Evolutionary conservation across 2,797 vertebrate species (phyloP).

Genomic region (Cyclura pinguis): DNA sequence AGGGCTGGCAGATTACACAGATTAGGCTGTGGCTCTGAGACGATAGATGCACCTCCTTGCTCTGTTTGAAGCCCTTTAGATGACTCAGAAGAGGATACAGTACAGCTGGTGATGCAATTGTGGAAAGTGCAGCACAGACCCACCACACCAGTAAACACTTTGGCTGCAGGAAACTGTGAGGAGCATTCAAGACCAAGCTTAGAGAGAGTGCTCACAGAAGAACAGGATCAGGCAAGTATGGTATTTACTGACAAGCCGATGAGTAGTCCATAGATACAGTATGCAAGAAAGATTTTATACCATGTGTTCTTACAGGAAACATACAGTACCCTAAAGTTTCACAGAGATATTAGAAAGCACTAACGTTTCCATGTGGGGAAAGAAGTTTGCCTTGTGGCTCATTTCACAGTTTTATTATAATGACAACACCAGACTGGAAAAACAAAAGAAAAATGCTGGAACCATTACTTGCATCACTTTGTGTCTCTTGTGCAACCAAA

Average conservation of each 20-base stretch:
- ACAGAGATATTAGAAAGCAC: constrained; percentile 21
- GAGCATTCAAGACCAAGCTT: constrained; percentile 18
- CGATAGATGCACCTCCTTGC: constrained; percentile 65
- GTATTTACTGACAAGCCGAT: background rate
- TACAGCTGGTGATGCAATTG: constrained; percentile 67
- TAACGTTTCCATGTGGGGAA: constrained; percentile 8
- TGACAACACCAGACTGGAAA: fast-evolving
- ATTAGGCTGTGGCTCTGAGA: constrained; percentile 52
- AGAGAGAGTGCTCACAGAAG: constrained; percentile 41
- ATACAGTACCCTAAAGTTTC: constrained; percentile 35
- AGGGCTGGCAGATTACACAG: constrained; percentile 52
- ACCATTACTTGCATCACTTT: background rate
- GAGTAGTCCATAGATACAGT: constrained; percentile 54
- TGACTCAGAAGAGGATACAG: constrained; percentile 70
- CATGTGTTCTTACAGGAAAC: constrained; percentile 58
- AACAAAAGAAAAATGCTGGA: background rate
- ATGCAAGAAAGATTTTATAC: constrained; percentile 65
- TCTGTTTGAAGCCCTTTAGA: constrained; percentile 33
- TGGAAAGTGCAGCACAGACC: constrained; percentile 17
- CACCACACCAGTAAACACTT: constrained; percentile 15
- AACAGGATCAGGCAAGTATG: constrained; percentile 55
- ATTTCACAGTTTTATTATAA: fast-evolving
- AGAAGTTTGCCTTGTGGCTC: background rate
- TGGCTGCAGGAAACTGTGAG: constrained; percentile 30
- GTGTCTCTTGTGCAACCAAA: background rate